Evolutionary conservation across 1,140 invertebrate genomes (phyloP), one percentile per base, ranked within the genome.

Genomic region (Pissodes strobi): DNA sequence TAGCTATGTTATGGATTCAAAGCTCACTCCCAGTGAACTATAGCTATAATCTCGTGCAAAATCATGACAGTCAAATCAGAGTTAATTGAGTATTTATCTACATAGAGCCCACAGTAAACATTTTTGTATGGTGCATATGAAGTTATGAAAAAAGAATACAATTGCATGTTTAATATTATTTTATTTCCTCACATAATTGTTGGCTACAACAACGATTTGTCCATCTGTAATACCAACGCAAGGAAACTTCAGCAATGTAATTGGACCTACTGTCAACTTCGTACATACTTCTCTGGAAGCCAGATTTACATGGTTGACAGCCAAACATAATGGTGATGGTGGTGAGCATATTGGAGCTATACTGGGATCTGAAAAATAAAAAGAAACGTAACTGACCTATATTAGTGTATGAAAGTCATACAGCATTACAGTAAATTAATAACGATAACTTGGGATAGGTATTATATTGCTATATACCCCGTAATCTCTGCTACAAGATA

Each of bases 211-310:
- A 38, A 52, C 34, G 18, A 69, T 48, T 52, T 52, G 56, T 12
- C 63, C 57, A 25, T 59, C 67, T 27, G 34, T 22, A 22, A 61
- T 56, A 58, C 34, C 19, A 17, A 66, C 13, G 66, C 67, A 69
- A 19, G 67, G 67, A 56, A 69, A 57, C 56, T 69, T 69, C 8
- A 69, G 5, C 19, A 69, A 48, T 23, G 64, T 60, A 30, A 69
- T 19, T 23, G 67, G 64, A 27, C 67, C 64, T 43, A 66, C 18
- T 18, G 51, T 62, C 19, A 69, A 18, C 63, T 66, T 61, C 0
- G 64, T 55, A 46, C 67, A 69, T 57, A 69, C 39, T 66, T 66
- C 38, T 12, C 38, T 60, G 21, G 39, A 51, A 38, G 45, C 56
- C 12, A 66, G 23, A 43, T 69, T 45, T 18, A 69, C 60, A 48